These are phyloP conservation scores for Rhinolophus ferrumequinum DNA, from an alignment of 2,113 vertebrate species.

Conservation along the genomic window DNA sequence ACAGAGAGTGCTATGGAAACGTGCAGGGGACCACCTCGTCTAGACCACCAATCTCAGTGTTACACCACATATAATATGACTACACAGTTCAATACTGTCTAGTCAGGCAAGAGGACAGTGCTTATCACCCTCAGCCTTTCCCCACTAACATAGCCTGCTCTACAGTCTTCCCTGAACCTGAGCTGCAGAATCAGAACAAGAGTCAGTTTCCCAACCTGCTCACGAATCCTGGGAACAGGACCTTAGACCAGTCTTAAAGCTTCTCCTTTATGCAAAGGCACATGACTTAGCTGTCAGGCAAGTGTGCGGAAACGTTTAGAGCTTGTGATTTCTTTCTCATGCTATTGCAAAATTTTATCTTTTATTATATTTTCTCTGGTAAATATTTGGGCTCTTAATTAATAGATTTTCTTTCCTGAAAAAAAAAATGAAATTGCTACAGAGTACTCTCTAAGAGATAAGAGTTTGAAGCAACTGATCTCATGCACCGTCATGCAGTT, in stretches of 20 bases:
- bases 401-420: not conserved
- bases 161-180: not conserved
- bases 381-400: slow-evolving; percentile 57
- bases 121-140: slow-evolving; percentile 24
- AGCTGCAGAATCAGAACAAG: slow-evolving; percentile 37
- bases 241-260: not conserved
- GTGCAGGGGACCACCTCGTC: not conserved
- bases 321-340: not conserved
- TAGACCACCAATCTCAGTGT: not conserved
- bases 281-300: not conserved
- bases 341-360: not conserved
- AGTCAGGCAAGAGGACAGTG: not conserved
- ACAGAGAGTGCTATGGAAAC: not conserved
- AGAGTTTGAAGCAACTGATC: slow-evolving; percentile 11
- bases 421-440: not conserved
- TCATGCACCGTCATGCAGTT: not conserved
- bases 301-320: not conserved
- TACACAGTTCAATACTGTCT: not conserved
- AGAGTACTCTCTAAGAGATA: not conserved
- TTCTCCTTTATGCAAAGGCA: not conserved
- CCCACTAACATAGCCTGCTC: not conserved
- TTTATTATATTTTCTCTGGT: slow-evolving; percentile 29
- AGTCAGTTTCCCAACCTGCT: not conserved
- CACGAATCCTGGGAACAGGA: not conserved
- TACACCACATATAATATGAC: not conserved